Base-by-base conservation (phyloP, 35 echinoderm and acorn worm species). In the Apostichopus parvimensis region DNA sequence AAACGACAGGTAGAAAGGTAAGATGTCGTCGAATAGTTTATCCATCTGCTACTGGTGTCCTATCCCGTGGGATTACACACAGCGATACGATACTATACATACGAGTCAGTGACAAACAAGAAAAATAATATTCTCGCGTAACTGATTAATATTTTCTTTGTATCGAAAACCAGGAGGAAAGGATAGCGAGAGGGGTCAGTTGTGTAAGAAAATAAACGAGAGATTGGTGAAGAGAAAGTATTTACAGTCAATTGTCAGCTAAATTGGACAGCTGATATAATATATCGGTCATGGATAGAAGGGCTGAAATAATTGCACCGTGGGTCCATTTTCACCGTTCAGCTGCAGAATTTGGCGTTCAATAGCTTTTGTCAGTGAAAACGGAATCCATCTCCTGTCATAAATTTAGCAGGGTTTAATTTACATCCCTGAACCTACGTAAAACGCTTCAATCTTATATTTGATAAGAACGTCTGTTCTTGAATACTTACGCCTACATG, bases 241-340 rank as follows among this genome's bases (percentile, higher is more conserved):
- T 84, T 84, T 84, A 84, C 81, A 58, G 81, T 84, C 57, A 84
- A 59, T 84, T 84, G 54, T 57, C 71, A 84, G 53, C 81, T 84
- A 84, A 84, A 84, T 84, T 84, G 81, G 81, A 84, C 81, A 84
- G 81, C 81, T 84, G 81, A 13, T 55, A 84, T 22, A 84, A 84
- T 84, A 84, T 68, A 1, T 1, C 17, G 71, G 71, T 22, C 71
- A 8, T 75, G 1, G 71, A 75, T 7, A 75, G 6, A 7, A 22
- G 71, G 71, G 71, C 71, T 75, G 71, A 75, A 75, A 75, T 75
- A 75, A 20, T 75, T 75, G 71, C 12, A n/a, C 20, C n/a, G 71
- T 75, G 71, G 17, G 64, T 68, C 18, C 64, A 14, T 11, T 68
- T 68, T 68, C 64, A 4, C 18, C 8, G 34, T 45, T 45, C 34